A percentile compares a stretch with the other conserved stretches of the same genome.
Evolutionary conservation across 1,140 invertebrate genomes (phyloP).

Genomic region (Contarinia nasturtii): DNA sequence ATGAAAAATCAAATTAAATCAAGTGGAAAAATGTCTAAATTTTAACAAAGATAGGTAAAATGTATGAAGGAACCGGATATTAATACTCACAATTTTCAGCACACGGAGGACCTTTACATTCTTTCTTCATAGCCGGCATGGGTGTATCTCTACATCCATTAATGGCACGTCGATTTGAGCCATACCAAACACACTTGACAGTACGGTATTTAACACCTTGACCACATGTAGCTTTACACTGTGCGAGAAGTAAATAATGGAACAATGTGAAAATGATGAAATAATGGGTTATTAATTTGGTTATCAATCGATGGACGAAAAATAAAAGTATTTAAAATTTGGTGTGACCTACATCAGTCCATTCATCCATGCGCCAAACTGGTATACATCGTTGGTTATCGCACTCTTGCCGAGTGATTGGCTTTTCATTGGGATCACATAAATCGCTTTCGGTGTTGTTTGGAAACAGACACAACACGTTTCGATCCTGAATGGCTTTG

Average conservation of each 20-base stretch:
- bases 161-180: conserved; percentile 58
- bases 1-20: conserved; percentile 2
- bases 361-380: conserved; percentile 62
- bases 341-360: conserved; percentile 56
- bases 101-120: conserved; percentile 50
- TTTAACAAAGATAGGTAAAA: conserved; percentile 1
- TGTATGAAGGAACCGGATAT: not conserved
- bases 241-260: conserved; percentile 4
- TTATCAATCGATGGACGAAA: not conserved
- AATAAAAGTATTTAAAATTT: not conserved
- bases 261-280: not conserved
- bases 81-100: conserved; percentile 23
- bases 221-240: conserved; percentile 59
- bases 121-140: conserved; percentile 47
- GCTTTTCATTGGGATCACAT: conserved; percentile 47
- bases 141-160: conserved; percentile 56
- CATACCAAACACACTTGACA: conserved; percentile 74
- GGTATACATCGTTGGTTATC: conserved; percentile 61
- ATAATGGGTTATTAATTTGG: not conserved
- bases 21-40: conserved; percentile 1
- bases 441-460: conserved; percentile 35
- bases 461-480: conserved; percentile 44
- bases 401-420: conserved; percentile 52
- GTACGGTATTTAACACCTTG: conserved; percentile 63
- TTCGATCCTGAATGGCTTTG: conserved; percentile 58